Percentiles rank a stretch among this genome's conserved stretches.
Conservation (phyloP, 2,113 vertebrate species). For the Phylloscopus whistleri region DNA sequence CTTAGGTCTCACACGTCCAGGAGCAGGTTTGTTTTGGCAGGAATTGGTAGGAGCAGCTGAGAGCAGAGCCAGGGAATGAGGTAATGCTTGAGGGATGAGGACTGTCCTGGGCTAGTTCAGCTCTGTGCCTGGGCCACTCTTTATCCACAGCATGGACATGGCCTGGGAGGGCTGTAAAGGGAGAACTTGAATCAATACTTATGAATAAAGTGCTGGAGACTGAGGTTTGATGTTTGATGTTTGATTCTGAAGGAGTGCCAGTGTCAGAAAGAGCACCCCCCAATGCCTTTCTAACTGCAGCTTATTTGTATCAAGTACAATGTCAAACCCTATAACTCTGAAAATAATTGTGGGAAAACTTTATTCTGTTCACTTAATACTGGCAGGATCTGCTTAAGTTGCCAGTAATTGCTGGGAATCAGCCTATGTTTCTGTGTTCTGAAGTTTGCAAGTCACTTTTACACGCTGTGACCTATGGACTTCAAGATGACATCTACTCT, state of each 20-base stretch:
- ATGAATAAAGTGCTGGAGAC: not conserved
- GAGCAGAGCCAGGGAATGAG: conserved; percentile 9
- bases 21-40: conserved; percentile 22
- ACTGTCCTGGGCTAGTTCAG: not conserved
- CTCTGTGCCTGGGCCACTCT: not conserved
- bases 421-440: not conserved
- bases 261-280: not conserved
- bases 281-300: not conserved
- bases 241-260: not conserved
- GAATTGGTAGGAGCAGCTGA: not conserved
- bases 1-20: not conserved
- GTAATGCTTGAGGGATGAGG: not conserved
- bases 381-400: not conserved
- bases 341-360: not conserved
- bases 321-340: not conserved
- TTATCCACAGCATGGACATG: not conserved
- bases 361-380: not conserved
- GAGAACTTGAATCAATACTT: not conserved
- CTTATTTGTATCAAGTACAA: not conserved
- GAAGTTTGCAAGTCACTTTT: not conserved
- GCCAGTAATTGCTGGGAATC: not conserved
- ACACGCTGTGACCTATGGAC: not conserved
- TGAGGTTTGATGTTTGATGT: not conserved
- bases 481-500: not conserved
- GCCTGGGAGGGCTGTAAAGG: not conserved